A percentile compares a stretch with the other conserved stretches of the same genome.
These are phyloP conservation scores for Silurus asotus DNA, from an alignment of 2,113 vertebrate genomes.

Conservation along the genomic window DNA sequence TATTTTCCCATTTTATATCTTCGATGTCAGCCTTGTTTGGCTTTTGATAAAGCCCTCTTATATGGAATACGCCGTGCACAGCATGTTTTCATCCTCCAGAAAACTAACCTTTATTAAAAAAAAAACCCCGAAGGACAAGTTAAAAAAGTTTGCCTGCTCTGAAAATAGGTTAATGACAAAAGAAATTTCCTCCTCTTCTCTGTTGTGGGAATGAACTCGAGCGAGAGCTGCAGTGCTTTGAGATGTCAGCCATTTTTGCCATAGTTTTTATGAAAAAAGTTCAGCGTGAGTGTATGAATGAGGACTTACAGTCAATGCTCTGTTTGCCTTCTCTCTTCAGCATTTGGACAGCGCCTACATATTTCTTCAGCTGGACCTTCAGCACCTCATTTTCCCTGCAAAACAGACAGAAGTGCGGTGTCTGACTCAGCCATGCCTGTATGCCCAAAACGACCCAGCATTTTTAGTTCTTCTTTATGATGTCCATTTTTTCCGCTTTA, in stretches of 20 bases:
- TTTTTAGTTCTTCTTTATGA: background rate
- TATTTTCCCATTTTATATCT: slow-evolving; percentile 57
- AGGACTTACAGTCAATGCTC: slow-evolving; percentile 81
- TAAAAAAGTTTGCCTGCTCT: slow-evolving; percentile 6
- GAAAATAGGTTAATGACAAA: slow-evolving; percentile 42
- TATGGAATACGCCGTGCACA: slow-evolving; percentile 58
- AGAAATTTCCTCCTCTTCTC: background rate
- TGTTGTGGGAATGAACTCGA: background rate
- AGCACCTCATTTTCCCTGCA: slow-evolving; percentile 97
- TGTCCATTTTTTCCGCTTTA: background rate
- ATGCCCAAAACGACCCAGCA: background rate
- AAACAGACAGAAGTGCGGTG: slow-evolving; percentile 40
- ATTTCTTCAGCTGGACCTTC: slow-evolving; percentile 98
- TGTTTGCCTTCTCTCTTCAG: slow-evolving; percentile 92
- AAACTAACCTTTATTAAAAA: slow-evolving; percentile 55
- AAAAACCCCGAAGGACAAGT: slow-evolving; percentile 26
- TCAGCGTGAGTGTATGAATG: background rate
- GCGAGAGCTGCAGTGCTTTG: background rate
- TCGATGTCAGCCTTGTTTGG: slow-evolving; percentile 60
- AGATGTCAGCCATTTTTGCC: background rate
- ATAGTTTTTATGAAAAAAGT: background rate
- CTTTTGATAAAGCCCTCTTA: slow-evolving; percentile 61
- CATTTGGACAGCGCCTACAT: slow-evolving; percentile 98
- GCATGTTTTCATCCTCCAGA: slow-evolving; percentile 47
- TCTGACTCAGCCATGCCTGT: background rate